A percentile compares a stretch with the other conserved stretches of the same genome.
Conservation (phyloP, 1,140 invertebrate species). For the Drosophila ogumai region DNA sequence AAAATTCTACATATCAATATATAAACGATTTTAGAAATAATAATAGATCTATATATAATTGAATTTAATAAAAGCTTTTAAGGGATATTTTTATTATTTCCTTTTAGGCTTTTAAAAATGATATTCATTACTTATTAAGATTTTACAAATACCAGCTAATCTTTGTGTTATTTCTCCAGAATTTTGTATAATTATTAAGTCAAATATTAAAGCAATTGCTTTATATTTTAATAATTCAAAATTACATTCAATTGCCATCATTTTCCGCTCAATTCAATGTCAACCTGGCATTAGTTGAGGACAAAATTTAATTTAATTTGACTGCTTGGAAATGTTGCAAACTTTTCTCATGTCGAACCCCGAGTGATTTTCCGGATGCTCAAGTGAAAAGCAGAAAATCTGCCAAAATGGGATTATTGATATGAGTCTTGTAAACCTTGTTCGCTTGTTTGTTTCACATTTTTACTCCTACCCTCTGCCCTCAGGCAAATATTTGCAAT, state of each 20-base stretch:
- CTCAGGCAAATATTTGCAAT: constrained; percentile 48
- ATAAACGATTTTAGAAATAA: no score
- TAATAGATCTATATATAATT: no score
- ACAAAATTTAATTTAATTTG: constrained; percentile 29
- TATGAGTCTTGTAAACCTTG: constrained; percentile 65
- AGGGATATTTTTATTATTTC: no score
- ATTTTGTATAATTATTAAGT: no score
- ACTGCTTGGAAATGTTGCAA: constrained; percentile 12
- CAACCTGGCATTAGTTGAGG: background rate
- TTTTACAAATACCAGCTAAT: no score
- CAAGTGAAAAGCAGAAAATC: constrained; percentile 42
- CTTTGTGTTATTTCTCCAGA: no score
- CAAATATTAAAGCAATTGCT: no score
- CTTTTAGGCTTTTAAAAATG: no score
- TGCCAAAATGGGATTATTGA: constrained; percentile 76
- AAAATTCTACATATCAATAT: no score
- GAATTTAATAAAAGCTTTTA: no score
- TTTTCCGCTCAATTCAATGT: constrained; percentile 13
- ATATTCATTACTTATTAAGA: no score
- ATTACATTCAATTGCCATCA: background rate
- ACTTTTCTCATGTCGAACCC: constrained; percentile 17
- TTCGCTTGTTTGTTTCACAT: constrained; percentile 25
- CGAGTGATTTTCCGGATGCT: constrained; percentile 20
- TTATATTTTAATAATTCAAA: background rate
- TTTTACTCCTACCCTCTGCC: background rate